Evolutionary conservation across 2,888 invertebrate genomes (phyloP).

Genomic region (Drosophila colorata): DNA sequence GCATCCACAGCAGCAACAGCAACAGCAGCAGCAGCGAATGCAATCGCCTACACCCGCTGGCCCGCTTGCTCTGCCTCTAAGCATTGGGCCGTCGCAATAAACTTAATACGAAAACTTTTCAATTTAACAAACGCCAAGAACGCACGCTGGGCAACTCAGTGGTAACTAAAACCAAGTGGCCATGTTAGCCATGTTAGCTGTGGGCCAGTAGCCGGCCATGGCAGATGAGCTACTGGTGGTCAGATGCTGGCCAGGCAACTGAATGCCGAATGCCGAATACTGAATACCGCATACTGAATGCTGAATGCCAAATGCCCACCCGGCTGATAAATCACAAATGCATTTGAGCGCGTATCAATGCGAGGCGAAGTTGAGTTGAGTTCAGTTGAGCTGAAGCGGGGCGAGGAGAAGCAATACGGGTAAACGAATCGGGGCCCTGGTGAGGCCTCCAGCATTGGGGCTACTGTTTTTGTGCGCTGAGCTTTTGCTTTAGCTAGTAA

Average conservation of each 20-base stretch:
- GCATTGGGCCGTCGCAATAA: slow-evolving; percentile 51
- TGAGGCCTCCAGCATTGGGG: slow-evolving; percentile 33
- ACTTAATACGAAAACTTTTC: slow-evolving; percentile 75
- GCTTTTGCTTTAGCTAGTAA: slow-evolving; percentile 57
- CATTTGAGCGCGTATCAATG: slow-evolving; percentile 76
- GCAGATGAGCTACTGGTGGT: slow-evolving; percentile 72
- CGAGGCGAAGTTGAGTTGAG: slow-evolving; percentile 32
- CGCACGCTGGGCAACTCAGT: slow-evolving; percentile 65
- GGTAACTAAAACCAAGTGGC: slow-evolving; percentile 52
- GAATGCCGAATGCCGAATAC: slow-evolving; percentile 27
- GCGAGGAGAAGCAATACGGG: background rate
- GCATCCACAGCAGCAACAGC: slow-evolving; percentile 21
- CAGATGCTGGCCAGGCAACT: slow-evolving; percentile 29
- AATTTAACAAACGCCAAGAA: slow-evolving; percentile 74
- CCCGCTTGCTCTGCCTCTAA: slow-evolving; percentile 28
- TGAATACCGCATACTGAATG: slow-evolving; percentile 16
- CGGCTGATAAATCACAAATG: slow-evolving; percentile 77
- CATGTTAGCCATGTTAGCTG: slow-evolving; percentile 49
- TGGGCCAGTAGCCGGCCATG: slow-evolving; percentile 53
- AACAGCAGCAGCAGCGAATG: slow-evolving; percentile 14
- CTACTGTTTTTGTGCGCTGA: slow-evolving; percentile 48
- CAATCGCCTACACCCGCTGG: slow-evolving; percentile 5
- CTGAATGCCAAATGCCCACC: slow-evolving; percentile 40
- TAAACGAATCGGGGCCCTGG: slow-evolving; percentile 1
- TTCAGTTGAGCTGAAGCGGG: background rate